phyloP scores from a whole-genome alignment of 2,113 vertebrate species.

The Indri indri region DNA sequence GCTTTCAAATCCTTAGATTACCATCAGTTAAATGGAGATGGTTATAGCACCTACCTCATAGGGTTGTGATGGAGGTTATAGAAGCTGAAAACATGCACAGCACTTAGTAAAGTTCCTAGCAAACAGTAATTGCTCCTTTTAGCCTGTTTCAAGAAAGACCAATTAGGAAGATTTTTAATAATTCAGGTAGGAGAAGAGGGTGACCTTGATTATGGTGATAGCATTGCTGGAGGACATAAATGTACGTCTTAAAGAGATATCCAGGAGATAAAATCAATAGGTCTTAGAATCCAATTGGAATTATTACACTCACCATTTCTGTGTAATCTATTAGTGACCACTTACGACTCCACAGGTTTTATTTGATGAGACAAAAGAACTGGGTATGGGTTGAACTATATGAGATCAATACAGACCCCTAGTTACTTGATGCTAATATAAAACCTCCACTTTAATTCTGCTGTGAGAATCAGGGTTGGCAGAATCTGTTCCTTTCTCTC shows the following conservation, averaged over 20 bases:
- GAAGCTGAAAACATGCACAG: neutral
- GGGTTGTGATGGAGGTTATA: neutral
- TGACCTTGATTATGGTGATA: neutral
- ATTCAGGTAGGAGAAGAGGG: neutral
- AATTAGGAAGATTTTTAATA: neutral
- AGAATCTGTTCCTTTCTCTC: neutral
- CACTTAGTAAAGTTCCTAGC: neutral
- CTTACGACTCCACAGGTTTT: neutral
- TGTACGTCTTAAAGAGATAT: neutral
- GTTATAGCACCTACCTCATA: neutral
- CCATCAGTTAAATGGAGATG: neutral
- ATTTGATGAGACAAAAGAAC: neutral
- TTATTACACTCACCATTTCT: neutral
- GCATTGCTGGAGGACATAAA: neutral
- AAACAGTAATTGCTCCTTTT: neutral
- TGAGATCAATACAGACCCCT: neutral
- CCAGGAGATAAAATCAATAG: neutral
- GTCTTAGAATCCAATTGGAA: neutral
- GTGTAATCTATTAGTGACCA: neutral
- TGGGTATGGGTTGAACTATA: neutral
- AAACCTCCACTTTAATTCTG: neutral
- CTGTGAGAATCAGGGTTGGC: neutral
- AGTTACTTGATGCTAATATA: neutral
- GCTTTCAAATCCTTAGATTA: neutral
- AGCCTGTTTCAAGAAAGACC: neutral